Evolutionary conservation across 2,797 vertebrate genomes (phyloP).

Genomic region (Etheostoma nigrum): DNA sequence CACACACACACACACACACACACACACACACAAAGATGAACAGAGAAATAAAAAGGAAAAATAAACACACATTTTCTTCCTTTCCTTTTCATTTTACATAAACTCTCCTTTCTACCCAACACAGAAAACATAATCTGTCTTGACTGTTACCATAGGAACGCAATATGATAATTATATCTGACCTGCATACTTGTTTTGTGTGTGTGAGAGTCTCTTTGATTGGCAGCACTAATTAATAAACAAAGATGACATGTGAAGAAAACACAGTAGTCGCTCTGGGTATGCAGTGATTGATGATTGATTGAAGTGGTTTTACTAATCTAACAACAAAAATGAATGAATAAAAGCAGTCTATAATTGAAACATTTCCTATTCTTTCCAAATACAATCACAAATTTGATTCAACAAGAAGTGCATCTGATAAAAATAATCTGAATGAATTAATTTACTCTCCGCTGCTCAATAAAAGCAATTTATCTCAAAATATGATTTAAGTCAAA

Average conservation of each 20-base stretch:
- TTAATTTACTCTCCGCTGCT: not conserved
- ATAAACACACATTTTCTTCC: not conserved
- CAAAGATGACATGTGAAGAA: constrained; percentile 24
- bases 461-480: not conserved
- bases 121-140: constrained; percentile 7
- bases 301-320: not conserved
- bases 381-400: not conserved
- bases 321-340: not conserved
- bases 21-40: not conserved
- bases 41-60: not conserved
- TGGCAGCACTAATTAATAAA: constrained; percentile 21
- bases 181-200: constrained; percentile 28
- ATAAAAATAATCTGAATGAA: not conserved
- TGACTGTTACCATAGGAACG: constrained; percentile 49
- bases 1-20: not conserved
- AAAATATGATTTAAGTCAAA: not conserved
- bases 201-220: constrained; percentile 28
- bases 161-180: constrained; percentile 34
- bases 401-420: not conserved
- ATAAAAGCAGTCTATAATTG: not conserved
- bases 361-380: not conserved
- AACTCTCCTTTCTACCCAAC: not conserved
- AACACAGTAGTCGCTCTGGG: constrained; percentile 3
- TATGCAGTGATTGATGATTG: not conserved
- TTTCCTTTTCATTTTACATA: not conserved